Percentiles rank a stretch among this genome's conserved stretches.
Evolutionary conservation across 2,888 invertebrate genomes (phyloP).

Genomic region (Pristionchus fissidentatus): DNA sequence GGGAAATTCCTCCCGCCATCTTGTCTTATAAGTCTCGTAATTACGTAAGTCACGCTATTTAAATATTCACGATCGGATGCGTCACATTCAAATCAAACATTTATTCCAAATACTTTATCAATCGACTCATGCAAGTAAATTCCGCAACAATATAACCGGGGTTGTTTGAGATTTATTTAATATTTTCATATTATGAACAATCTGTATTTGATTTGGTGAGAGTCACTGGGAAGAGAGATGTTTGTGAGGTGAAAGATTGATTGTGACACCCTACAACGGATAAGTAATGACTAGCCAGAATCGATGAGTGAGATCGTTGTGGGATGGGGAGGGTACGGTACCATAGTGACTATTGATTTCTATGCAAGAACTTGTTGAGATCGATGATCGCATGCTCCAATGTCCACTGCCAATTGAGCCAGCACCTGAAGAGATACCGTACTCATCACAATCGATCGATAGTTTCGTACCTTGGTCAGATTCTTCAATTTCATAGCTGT

Average conservation of each 20-base stretch:
- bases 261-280: conserved; percentile 31
- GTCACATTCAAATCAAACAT: too few relatives aligned
- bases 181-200: conserved; percentile 32
- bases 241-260: conserved; percentile 31
- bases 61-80: too few relatives aligned
- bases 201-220: conserved; percentile 13
- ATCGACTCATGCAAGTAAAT: conserved; percentile 1
- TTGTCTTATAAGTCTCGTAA: too few relatives aligned
- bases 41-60: too few relatives aligned
- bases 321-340: neutral
- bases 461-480: neutral
- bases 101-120: conserved; percentile 11
- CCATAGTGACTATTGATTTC: neutral
- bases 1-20: too few relatives aligned
- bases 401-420: conserved; percentile 44
- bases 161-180: conserved; percentile 17
- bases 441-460: neutral
- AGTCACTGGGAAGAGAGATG: conserved; percentile 35
- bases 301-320: neutral
- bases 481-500: conserved; percentile 36
- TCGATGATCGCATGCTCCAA: conserved; percentile 28
- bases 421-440: conserved; percentile 26
- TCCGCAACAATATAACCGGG: conserved; percentile 15
- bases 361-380: neutral
- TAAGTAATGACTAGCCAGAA: conserved; percentile 36